Conservation (phyloP, 2,888 invertebrate genomes). For the Pseudococcus jackbeardsleyi region DNA sequence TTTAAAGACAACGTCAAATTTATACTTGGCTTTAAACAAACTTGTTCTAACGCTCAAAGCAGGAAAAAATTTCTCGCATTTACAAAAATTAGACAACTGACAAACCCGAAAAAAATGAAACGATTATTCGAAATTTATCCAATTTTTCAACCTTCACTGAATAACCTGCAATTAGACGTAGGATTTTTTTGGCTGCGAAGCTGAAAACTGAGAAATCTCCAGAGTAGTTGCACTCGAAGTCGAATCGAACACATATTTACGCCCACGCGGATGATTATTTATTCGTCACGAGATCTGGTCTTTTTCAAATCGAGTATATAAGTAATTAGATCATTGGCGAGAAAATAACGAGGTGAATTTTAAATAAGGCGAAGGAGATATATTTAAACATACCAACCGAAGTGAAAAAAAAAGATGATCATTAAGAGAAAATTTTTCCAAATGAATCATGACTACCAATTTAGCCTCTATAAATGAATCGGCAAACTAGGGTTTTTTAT, state of each 20-base stretch:
- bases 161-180: neutral
- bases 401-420: neutral
- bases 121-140: too few relatives aligned
- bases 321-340: slow-evolving; percentile 29
- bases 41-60: neutral
- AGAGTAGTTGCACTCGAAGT: neutral
- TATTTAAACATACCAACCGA: neutral
- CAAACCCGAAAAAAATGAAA: neutral
- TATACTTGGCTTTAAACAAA: neutral
- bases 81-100: slow-evolving; percentile 6
- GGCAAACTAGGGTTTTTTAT: neutral
- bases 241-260: neutral
- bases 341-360: slow-evolving; percentile 8
- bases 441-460: neutral
- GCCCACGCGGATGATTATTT: neutral
- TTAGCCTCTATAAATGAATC: neutral
- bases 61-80: neutral
- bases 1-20: neutral
- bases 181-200: neutral
- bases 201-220: neutral
- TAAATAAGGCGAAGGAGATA: neutral
- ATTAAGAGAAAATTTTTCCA: neutral
- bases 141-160: too few relatives aligned
- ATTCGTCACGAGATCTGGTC: slow-evolving; percentile 22
- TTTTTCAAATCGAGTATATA: slow-evolving; percentile 3